Evolutionary conservation across 2,888 invertebrate genomes (phyloP).

Genomic region (Patella caerulea): DNA sequence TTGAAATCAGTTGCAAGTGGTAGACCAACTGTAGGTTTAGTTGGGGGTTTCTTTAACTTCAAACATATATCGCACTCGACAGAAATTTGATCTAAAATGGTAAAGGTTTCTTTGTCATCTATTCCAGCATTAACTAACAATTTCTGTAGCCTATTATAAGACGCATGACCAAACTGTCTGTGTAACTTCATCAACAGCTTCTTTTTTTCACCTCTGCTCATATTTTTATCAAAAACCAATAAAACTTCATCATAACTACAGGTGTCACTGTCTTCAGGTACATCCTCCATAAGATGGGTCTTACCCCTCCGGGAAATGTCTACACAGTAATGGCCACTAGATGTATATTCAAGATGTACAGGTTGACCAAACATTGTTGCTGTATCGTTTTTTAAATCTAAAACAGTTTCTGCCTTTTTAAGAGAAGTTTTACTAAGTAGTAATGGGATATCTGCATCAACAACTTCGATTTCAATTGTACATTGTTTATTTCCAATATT

Average conservation of each 20-base stretch:
- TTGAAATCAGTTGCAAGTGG: slow-evolving; percentile 23
- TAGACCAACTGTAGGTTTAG: slow-evolving; percentile 26
- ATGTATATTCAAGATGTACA: slow-evolving; percentile 27
- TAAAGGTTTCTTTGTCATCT: background rate
- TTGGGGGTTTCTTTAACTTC: background rate
- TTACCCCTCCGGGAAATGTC: background rate
- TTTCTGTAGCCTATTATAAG: background rate
- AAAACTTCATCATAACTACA: background rate
- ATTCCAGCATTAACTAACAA: background rate
- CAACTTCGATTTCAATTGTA: slow-evolving; percentile 25
- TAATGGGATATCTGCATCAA: slow-evolving; percentile 25
- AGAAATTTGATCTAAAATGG: background rate
- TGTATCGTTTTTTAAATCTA: slow-evolving; percentile 25
- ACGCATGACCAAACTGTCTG: slow-evolving; percentile 18
- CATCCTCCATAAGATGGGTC: no score
- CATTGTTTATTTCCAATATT: slow-evolving; percentile 18
- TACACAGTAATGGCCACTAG: slow-evolving; percentile 33
- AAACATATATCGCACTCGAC: background rate
- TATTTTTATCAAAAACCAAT: background rate
- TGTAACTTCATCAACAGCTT: background rate
- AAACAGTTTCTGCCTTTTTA: slow-evolving; percentile 24
- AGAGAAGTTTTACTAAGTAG: slow-evolving; percentile 24
- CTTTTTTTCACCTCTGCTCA: background rate
- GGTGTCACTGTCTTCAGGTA: background rate
- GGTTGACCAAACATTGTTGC: slow-evolving; percentile 25